Evolutionary conservation across 2,113 vertebrate species (phyloP).

Genomic region (Seriola dumerili): DNA sequence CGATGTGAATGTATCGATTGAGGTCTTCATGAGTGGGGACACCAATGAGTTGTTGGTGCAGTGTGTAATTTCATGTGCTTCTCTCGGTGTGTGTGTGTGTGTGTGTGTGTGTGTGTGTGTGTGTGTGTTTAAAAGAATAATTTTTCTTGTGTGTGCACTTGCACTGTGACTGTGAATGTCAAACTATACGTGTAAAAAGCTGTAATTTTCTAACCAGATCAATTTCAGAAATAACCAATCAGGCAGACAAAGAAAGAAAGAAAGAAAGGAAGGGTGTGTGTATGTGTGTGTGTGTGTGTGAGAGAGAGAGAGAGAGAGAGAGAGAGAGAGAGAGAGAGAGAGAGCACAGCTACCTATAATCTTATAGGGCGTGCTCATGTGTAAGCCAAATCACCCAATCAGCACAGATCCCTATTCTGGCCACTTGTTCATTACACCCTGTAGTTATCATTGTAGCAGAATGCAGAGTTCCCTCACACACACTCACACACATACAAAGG

Average conservation of each 20-base stretch:
- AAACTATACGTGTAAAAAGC: neutral
- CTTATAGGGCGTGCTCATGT: neutral
- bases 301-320: neutral
- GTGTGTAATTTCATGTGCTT: slow-evolving; percentile 45
- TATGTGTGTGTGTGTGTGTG: too few species aligned
- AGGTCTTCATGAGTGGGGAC: slow-evolving; percentile 35
- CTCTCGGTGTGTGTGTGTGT: slow-evolving; percentile 19
- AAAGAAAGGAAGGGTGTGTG: neutral
- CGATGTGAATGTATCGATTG: slow-evolving; percentile 66
- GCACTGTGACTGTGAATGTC: slow-evolving; percentile 17
- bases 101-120: slow-evolving; percentile 1
- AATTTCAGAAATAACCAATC: slow-evolving; percentile 3
- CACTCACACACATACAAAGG: slow-evolving; percentile 2
- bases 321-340: neutral
- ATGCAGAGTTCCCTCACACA: neutral
- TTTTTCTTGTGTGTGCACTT: neutral
- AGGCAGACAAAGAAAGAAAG: neutral
- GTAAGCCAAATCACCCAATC: slow-evolving; percentile 7
- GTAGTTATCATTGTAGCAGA: slow-evolving; percentile 39
- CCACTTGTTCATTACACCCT: slow-evolving; percentile 31
- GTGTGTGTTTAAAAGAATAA: neutral
- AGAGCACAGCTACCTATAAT: neutral
- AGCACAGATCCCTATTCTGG: slow-evolving; percentile 6
- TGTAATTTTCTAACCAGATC: slow-evolving; percentile 1
- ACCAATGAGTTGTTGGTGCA: slow-evolving; percentile 32